Percentiles rank a stretch among this genome's conserved stretches.
Evolutionary conservation across 2,797 vertebrate species (phyloP).

Genomic region (Pipistrellus pygmaeus): DNA sequence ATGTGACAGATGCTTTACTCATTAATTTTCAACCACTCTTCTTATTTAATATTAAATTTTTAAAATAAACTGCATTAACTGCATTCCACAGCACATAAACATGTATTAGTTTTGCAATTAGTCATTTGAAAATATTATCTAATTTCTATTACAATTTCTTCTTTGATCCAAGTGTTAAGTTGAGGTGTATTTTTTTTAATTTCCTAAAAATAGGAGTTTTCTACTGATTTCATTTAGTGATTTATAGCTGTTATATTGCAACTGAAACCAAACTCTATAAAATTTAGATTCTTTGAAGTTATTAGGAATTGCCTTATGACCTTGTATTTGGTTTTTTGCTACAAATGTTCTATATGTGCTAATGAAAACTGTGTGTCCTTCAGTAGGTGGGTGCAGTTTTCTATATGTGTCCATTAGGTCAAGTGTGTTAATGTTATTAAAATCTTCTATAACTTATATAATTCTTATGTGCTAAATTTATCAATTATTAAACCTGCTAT

Average conservation of each 20-base stretch:
- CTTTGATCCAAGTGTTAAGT: not conserved
- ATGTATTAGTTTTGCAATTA: not conserved
- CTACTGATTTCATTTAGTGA: not conserved
- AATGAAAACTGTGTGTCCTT: not conserved
- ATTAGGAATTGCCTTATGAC: not conserved
- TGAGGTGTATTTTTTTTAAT: not conserved
- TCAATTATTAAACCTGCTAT: not conserved
- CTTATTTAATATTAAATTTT: not conserved
- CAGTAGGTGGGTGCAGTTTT: not conserved
- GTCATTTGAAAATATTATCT: constrained; percentile 19
- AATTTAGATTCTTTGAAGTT: constrained; percentile 22
- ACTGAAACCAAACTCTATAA: not conserved
- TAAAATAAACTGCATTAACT: not conserved
- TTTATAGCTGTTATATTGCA: not conserved
- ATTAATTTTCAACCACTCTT: not conserved
- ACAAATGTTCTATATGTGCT: not conserved
- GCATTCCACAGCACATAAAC: not conserved
- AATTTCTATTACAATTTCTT: not conserved
- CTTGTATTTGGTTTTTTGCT: not conserved
- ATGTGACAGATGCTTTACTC: not conserved
- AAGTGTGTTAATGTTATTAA: not conserved
- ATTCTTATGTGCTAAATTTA: not conserved
- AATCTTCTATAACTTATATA: not conserved
- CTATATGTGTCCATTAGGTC: not conserved
- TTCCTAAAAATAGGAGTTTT: not conserved